Evolutionary conservation across 2,113 vertebrate genomes (phyloP).

Genomic region (Cyanistes caeruleus): DNA sequence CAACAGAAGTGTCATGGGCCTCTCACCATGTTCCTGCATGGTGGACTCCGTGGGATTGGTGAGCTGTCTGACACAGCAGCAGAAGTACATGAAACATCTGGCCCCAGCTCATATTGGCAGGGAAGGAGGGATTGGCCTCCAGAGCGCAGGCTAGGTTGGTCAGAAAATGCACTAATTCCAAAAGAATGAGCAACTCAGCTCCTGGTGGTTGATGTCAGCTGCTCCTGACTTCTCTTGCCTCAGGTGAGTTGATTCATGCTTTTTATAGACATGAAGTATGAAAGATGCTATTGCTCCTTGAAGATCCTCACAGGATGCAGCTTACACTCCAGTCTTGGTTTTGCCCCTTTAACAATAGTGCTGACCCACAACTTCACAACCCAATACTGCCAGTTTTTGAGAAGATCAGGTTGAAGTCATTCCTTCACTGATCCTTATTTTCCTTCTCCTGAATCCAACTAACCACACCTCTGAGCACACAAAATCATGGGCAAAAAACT

Average conservation of each 20-base stretch:
- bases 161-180: neutral
- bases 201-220: neutral
- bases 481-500: neutral
- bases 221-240: constrained; percentile 23
- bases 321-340: neutral
- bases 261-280: neutral
- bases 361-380: neutral
- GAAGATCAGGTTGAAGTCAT: neutral
- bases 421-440: neutral
- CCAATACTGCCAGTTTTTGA: neutral
- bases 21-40: neutral
- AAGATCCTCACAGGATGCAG: neutral
- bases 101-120: fast-evolving
- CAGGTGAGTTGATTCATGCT: constrained; percentile 44
- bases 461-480: neutral
- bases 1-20: neutral
- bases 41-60: neutral
- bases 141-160: fast-evolving
- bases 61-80: neutral
- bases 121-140: neutral
- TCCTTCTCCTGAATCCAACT: neutral
- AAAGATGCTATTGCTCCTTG: constrained; percentile 18
- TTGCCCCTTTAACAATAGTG: neutral
- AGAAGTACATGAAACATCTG: neutral
- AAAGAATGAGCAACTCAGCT: neutral